Base-by-base conservation (phyloP, 2,888 invertebrate genomes). In the Heliothis peltigera region DNA sequence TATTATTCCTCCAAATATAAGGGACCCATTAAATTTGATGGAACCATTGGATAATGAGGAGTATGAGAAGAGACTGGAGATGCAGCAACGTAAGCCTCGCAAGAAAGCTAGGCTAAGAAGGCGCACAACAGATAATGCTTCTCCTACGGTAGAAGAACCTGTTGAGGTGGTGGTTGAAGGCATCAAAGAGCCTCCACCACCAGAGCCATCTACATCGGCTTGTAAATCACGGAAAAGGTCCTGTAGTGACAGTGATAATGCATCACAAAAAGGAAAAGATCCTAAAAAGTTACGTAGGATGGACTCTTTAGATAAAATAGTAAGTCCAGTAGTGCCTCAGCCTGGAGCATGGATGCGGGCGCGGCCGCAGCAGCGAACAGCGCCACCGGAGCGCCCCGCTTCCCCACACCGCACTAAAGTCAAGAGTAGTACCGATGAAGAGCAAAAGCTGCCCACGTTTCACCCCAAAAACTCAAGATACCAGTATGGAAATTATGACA, bases 401-500 rank as follows among this genome's bases (percentile, higher is more conserved):
- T 95, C 95, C 66, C 94, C 94, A 46, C 92, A 93, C 69, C 89
- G 92, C 54, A 77, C 89, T 7, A 92, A 89, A 80, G 81, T 81
- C 1, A 91, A 91, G 68, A 89, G 87, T 35, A 84, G 88, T 28
- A 84, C 89, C 35, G 91, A 93, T 80, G 92, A 87, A 68, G 92
- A 94, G 60, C 91, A 94, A 63, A 92, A 94, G 79, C 84, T 95
- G 80, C 97, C 97, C 10, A 96, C 95, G 66, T 98, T 98, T 91
- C 96, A 97, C 81, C 95, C 96, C 21, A 97, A 97, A 88, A 97
- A 97, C 87, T 96, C 96, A 64, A 96, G 96, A 87, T 99, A 98
- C 94, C 98, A 98, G 85, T 99, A 97, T 95, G 99, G 99, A 62
- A 99, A 99, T 93, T 99, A 99, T 92, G 98, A 98, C 90, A 97